Evolutionary conservation across 2,113 vertebrate genomes (phyloP).

Genomic region (Xiphophorus hellerii): DNA sequence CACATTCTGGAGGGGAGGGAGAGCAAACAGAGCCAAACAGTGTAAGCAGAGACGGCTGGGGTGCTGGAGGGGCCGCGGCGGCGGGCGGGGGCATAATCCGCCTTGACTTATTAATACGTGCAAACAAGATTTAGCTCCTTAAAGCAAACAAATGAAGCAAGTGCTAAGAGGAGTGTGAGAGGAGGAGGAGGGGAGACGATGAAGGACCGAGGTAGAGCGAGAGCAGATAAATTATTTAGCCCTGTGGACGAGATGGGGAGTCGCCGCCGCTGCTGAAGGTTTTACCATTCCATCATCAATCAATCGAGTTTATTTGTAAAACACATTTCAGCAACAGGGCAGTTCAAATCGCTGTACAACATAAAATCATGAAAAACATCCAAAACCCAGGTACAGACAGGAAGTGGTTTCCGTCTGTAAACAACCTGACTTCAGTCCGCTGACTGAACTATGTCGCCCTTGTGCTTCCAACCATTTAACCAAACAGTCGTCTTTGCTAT

Average conservation of each 20-base stretch:
- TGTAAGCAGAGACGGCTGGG: constrained; percentile 54
- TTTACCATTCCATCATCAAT: neutral
- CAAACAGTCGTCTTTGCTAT: too few relatives aligned
- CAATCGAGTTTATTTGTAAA: too few relatives aligned
- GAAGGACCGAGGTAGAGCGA: constrained; percentile 44
- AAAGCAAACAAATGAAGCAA: constrained; percentile 82
- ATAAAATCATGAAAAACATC: too few relatives aligned
- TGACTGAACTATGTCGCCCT: too few relatives aligned
- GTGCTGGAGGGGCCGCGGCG: constrained; percentile 39
- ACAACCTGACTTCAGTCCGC: too few relatives aligned
- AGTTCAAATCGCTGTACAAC: too few relatives aligned
- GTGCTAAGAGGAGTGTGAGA: constrained; percentile 55
- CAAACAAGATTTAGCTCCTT: constrained; percentile 82
- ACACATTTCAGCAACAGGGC: too few relatives aligned
- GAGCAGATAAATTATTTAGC: constrained; percentile 74
- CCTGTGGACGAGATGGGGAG: constrained; percentile 47
- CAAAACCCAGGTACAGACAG: too few relatives aligned
- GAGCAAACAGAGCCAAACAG: constrained; percentile 74
- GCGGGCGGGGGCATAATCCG: constrained; percentile 60
- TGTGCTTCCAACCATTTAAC: too few relatives aligned
- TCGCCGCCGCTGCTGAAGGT: constrained; percentile 29
- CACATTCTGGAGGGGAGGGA: constrained; percentile 27
- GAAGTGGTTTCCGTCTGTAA: too few relatives aligned
- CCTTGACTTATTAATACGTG: constrained; percentile 79
- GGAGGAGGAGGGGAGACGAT: constrained; percentile 24